Base-by-base conservation (phyloP, 2,113 vertebrate genomes). In the Carlito syrichta region DNA sequence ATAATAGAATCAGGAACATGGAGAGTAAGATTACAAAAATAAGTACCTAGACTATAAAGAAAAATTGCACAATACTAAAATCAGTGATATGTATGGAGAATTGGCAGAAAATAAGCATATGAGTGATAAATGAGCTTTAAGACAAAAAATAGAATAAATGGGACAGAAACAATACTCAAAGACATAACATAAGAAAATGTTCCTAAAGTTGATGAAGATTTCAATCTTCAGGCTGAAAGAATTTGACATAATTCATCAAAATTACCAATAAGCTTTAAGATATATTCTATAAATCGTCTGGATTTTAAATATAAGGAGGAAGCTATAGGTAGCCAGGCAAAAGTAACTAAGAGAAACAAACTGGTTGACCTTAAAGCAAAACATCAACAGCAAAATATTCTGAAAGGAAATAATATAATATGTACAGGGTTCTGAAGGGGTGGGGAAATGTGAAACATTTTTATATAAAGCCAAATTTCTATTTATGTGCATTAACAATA, bases 221-320 rank as follows among this genome's bases (percentile, higher is more conserved):
- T 91, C 22, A 62, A 86, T n/a, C 17, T 58, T 23, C 8, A 83
- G 10, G 82, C 23, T 73, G 30, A 89, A 93, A 93, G 2, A 82
- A 76, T 14, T 66, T 89, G n/a, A 6, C 40, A 48, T 62, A 94
- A 74, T 92, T n/a, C n/a, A 73, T 76, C 12, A 48, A 93, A 83
- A 63, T 79, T 85, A 50, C 20, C 20, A 60, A 14, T 56, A 63
- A 86, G 27, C 14, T 52, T 86, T 0, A 89, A 63, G 13, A 25
- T 8, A 89, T 52, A 83, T 6, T 6, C 58, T 89, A 45, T 73
- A 30, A 94, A 52, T 92, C 17, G 81, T 89, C 2, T 35, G 3
- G 81, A 82, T 92, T 90, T 94, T 35, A 89, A 86, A 89, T 32
- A 77, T 89, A 86, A 93, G 77, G 81, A 50, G 77, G 63, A 38